These are phyloP conservation scores for Watsonalla binaria DNA, from an alignment of 2,888 invertebrate species.

Conservation along the genomic window DNA sequence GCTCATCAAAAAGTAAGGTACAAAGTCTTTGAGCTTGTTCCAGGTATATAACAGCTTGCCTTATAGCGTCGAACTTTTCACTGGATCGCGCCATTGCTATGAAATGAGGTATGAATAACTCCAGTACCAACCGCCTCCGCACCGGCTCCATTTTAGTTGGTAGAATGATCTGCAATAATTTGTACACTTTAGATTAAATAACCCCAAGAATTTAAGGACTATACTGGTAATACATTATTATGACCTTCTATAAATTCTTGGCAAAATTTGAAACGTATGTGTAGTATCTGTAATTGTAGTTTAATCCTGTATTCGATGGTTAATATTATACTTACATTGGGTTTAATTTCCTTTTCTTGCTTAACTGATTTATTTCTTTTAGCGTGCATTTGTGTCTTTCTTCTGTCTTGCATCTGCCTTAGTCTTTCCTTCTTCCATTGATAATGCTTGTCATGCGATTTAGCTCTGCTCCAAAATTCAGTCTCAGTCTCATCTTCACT, in stretches of 20 bases:
- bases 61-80: slow-evolving; percentile 78
- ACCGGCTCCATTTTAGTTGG: slow-evolving; percentile 75
- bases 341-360: slow-evolving; percentile 70
- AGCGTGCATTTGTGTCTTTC: slow-evolving; percentile 40
- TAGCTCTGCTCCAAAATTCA: slow-evolving; percentile 71
- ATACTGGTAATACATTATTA: too few relatives aligned
- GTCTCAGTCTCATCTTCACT: slow-evolving; percentile 58
- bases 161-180: slow-evolving; percentile 48
- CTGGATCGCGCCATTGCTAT: slow-evolving; percentile 83
- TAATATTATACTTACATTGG: neutral
- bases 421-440: slow-evolving; percentile 66
- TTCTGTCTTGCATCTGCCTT: slow-evolving; percentile 56
- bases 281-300: too few relatives aligned
- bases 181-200: neutral
- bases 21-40: slow-evolving; percentile 84
- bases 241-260: too few relatives aligned
- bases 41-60: slow-evolving; percentile 82
- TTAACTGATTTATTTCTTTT: slow-evolving; percentile 52
- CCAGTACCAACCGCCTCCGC: slow-evolving; percentile 80
- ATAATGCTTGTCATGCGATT: slow-evolving; percentile 70
- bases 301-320: too few relatives aligned
- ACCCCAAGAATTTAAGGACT: too few relatives aligned
- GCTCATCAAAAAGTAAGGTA: slow-evolving; percentile 78
- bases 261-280: too few relatives aligned
- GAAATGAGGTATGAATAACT: slow-evolving; percentile 85